phyloP scores from a whole-genome alignment of 2,888 invertebrate genomes.

The Rotaria macrura region DNA sequence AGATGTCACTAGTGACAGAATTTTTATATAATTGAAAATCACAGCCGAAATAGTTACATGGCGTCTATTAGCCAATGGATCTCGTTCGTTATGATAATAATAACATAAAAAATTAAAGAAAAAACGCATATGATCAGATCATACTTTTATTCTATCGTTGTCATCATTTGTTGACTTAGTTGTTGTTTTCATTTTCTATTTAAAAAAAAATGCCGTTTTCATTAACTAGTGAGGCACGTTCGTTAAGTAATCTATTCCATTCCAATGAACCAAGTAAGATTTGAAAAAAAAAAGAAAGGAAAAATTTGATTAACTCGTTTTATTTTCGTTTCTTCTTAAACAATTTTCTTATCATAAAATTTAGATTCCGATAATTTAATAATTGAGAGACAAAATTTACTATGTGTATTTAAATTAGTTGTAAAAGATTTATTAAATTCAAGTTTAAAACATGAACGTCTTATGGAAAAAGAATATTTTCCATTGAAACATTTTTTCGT shows the following conservation, averaged over 20 bases:
- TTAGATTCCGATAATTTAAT: slow-evolving; percentile 83
- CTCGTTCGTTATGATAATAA: too few relatives aligned
- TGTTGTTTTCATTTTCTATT: too few relatives aligned
- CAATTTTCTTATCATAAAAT: slow-evolving; percentile 26
- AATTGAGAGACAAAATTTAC: slow-evolving; percentile 84
- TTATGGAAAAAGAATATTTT: slow-evolving; percentile 51
- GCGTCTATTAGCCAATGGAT: too few relatives aligned
- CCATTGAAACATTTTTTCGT: slow-evolving; percentile 94
- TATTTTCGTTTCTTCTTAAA: background rate
- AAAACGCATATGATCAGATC: too few relatives aligned
- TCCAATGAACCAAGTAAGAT: background rate
- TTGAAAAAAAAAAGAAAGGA: too few relatives aligned
- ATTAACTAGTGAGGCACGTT: background rate
- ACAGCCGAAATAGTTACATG: too few relatives aligned
- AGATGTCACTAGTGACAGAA: too few relatives aligned
- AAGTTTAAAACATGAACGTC: slow-evolving; percentile 77
- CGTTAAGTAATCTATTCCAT: background rate
- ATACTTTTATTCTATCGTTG: background rate
- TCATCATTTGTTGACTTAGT: background rate
- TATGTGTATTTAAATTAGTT: slow-evolving; percentile 87
- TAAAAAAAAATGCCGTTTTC: background rate
- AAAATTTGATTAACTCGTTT: too few relatives aligned
- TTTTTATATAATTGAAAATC: too few relatives aligned
- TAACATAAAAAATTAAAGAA: too few relatives aligned
- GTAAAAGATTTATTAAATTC: slow-evolving; percentile 91